phyloP scores from a whole-genome alignment of 2,113 vertebrate genomes.

The Lichenostomus cassidix region DNA sequence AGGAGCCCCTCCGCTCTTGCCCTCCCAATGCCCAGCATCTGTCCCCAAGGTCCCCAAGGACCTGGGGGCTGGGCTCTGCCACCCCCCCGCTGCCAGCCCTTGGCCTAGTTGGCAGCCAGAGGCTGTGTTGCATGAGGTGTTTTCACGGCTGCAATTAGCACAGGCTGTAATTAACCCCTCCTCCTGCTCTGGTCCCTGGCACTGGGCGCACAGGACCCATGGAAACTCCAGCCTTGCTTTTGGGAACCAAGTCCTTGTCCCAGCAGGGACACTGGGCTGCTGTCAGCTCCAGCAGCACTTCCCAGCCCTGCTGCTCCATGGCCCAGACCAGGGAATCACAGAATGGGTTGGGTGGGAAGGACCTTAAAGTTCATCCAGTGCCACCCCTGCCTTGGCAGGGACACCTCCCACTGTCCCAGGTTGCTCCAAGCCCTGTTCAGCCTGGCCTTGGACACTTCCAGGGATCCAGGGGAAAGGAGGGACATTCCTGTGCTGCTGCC shows the following conservation, averaged over 20 bases:
- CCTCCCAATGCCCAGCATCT: not conserved
- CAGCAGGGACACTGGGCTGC: too few species aligned
- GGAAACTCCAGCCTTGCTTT: not conserved
- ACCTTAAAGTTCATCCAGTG: not conserved
- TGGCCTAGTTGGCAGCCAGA: not conserved
- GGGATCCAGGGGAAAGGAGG: not conserved
- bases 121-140: not conserved
- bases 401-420: not conserved
- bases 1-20: not conserved
- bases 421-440: rapidly evolving
- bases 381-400: not conserved
- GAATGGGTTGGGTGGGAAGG: not conserved
- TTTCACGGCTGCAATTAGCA: not conserved
- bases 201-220: not conserved
- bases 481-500: not conserved
- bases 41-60: not conserved
- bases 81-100: not conserved
- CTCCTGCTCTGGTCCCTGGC: not conserved
- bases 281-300: not conserved
- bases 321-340: not conserved
- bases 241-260: not conserved
- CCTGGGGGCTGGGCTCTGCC: not conserved
- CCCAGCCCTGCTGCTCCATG: rapidly evolving
- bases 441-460: not conserved
- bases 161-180: conserved; percentile 17